These are phyloP conservation scores for Spodoptera littoralis DNA, from an alignment of 2,888 invertebrate genomes.

Conservation along the genomic window DNA sequence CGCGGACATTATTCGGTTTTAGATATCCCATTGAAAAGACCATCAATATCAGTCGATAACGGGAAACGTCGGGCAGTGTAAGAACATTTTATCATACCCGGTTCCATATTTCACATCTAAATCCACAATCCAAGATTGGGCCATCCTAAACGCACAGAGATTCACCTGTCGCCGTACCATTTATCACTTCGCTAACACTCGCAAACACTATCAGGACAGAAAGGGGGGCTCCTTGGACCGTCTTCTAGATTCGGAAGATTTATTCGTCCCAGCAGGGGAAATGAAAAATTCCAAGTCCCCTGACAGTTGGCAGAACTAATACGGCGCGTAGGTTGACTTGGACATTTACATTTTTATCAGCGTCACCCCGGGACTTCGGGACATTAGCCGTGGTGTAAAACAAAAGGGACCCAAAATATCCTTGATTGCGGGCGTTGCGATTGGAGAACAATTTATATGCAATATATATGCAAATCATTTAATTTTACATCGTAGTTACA, in stretches of 20 bases:
- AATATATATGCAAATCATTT: constrained; percentile 82
- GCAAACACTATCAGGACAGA: constrained; percentile 60
- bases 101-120: constrained; percentile 56
- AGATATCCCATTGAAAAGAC: constrained; percentile 6
- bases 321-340: constrained; percentile 65
- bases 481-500: constrained; percentile 45
- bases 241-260: constrained; percentile 74
- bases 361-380: constrained; percentile 64
- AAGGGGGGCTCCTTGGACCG: constrained; percentile 51
- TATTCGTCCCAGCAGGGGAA: constrained; percentile 71
- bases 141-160: constrained; percentile 56
- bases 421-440: constrained; percentile 75
- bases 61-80: constrained; percentile 12
- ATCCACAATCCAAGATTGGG: constrained; percentile 57
- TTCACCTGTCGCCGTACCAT: constrained; percentile 60
- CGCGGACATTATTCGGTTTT: neutral
- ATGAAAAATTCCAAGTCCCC: constrained; percentile 69
- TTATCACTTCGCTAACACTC: constrained; percentile 56
- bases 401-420: constrained; percentile 68
- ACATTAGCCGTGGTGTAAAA: constrained; percentile 77
- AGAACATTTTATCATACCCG: constrained; percentile 49
- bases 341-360: constrained; percentile 75
- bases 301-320: constrained; percentile 66
- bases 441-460: constrained; percentile 75
- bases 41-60: constrained; percentile 45